Percentiles rank a stretch among this genome's conserved stretches.
Conservation (phyloP, 2,888 invertebrate genomes). For the Dendrolimus pini region DNA sequence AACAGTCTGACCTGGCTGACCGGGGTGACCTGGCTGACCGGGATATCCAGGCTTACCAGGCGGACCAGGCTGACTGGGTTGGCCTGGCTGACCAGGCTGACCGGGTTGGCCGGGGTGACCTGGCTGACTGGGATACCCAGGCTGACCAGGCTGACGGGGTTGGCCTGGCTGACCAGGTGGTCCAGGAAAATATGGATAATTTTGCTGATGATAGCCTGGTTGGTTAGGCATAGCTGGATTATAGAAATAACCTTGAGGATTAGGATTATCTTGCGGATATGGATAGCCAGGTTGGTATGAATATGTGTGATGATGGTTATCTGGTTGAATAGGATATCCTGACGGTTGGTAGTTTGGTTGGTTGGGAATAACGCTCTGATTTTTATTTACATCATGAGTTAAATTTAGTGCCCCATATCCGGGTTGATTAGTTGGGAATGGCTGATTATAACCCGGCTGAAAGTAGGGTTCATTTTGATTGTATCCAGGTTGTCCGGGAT, state of each 20-base stretch:
- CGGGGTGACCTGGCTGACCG: neutral
- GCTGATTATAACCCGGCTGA: no score
- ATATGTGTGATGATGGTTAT: no score
- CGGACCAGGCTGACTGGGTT: neutral
- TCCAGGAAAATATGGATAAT: constrained; percentile 3
- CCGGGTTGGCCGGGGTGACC: neutral
- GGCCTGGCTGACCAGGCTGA: neutral
- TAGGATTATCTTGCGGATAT: neutral
- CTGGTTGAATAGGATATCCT: neutral
- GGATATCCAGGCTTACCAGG: neutral
- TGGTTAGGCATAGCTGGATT: neutral
- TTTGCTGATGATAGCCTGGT: constrained; percentile 9
- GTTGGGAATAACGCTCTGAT: neutral
- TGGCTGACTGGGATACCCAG: neutral
- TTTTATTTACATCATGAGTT: neutral
- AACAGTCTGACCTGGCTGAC: neutral
- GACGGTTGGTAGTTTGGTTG: constrained; percentile 12
- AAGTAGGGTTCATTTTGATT: constrained; percentile 7
- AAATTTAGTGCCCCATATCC: neutral
- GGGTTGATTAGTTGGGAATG: constrained; percentile 5
- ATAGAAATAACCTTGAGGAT: neutral
- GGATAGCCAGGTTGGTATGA: neutral
- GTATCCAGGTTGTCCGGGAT: constrained; percentile 7
- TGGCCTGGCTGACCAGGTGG: constrained; percentile 6
- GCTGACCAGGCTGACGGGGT: constrained; percentile 8